Evolutionary conservation across 2,113 vertebrate genomes (phyloP).

Genomic region (Taurulus bubalis): DNA sequence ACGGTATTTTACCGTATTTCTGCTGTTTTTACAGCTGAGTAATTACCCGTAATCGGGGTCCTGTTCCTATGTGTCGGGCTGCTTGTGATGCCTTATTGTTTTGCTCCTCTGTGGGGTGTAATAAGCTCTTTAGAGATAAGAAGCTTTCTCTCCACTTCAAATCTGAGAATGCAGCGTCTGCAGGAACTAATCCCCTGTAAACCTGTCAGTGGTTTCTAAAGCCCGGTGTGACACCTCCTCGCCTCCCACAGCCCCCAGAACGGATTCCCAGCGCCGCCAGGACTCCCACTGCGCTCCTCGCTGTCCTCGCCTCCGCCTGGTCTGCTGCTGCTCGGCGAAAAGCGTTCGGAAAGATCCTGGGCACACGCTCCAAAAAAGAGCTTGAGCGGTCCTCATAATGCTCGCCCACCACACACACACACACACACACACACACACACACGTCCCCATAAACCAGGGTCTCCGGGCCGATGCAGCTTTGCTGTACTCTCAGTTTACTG

Average conservation of each 20-base stretch:
- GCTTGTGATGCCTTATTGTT: slow-evolving; percentile 79
- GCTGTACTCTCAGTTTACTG: slow-evolving; percentile 27
- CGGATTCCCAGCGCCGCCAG: slow-evolving; percentile 48
- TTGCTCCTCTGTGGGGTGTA: slow-evolving; percentile 76
- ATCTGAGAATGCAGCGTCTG: slow-evolving; percentile 86
- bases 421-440: too few species aligned
- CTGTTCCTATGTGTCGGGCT: slow-evolving; percentile 66
- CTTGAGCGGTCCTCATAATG: too few species aligned
- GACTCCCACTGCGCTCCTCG: slow-evolving; percentile 62
- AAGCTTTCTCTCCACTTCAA: slow-evolving; percentile 85
- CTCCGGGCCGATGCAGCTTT: slow-evolving; percentile 4
- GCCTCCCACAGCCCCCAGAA: slow-evolving; percentile 61
- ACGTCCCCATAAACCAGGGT: neutral
- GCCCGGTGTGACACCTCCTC: slow-evolving; percentile 71
- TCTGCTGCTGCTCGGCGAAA: slow-evolving; percentile 55
- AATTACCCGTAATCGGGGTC: slow-evolving; percentile 49
- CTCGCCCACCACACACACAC: too few species aligned
- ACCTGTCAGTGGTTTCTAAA: slow-evolving; percentile 83
- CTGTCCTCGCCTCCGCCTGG: slow-evolving; percentile 63
- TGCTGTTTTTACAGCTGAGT: slow-evolving; percentile 50
- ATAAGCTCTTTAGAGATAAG: slow-evolving; percentile 87
- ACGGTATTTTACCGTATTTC: neutral
- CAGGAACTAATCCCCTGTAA: slow-evolving; percentile 86
- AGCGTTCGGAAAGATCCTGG: slow-evolving; percentile 34
- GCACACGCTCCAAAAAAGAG: slow-evolving; percentile 44